These are phyloP conservation scores for Megamerina dolium DNA, from an alignment of 2,888 invertebrate genomes.

Conservation along the genomic window DNA sequence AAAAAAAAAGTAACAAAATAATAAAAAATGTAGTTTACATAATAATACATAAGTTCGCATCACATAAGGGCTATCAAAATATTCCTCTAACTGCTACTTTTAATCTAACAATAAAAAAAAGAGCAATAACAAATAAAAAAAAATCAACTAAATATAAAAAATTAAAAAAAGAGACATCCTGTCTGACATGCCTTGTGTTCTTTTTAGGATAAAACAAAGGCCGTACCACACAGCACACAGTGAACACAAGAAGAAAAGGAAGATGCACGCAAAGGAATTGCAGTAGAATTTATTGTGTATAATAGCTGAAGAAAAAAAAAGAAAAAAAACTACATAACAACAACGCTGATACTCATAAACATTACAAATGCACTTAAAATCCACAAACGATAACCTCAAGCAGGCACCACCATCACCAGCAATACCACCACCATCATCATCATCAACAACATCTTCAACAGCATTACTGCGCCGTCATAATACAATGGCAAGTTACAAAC, in stretches of 20 bases:
- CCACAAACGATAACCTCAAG: neutral
- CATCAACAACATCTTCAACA: too few relatives aligned
- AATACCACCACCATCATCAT: too few relatives aligned
- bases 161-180: neutral
- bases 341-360: neutral
- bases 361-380: slow-evolving; percentile 10
- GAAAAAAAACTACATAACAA: neutral
- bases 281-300: too few relatives aligned
- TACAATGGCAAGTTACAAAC: neutral
- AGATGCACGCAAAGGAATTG: too few relatives aligned
- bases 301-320: neutral
- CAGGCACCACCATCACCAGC: neutral
- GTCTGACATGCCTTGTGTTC: slow-evolving; percentile 9
- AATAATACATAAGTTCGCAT: too few relatives aligned
- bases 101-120: neutral
- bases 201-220: slow-evolving; percentile 7
- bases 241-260: too few relatives aligned
- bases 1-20: too few relatives aligned
- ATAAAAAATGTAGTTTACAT: too few relatives aligned
- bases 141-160: neutral
- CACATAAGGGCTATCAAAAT: too few relatives aligned
- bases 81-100: neutral
- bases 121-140: too few relatives aligned
- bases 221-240: too few relatives aligned
- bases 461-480: too few relatives aligned